Percentiles rank a stretch among this genome's conserved stretches.
Conservation (phyloP, 1,140 invertebrate genomes). For the Cephus cinctus region DNA sequence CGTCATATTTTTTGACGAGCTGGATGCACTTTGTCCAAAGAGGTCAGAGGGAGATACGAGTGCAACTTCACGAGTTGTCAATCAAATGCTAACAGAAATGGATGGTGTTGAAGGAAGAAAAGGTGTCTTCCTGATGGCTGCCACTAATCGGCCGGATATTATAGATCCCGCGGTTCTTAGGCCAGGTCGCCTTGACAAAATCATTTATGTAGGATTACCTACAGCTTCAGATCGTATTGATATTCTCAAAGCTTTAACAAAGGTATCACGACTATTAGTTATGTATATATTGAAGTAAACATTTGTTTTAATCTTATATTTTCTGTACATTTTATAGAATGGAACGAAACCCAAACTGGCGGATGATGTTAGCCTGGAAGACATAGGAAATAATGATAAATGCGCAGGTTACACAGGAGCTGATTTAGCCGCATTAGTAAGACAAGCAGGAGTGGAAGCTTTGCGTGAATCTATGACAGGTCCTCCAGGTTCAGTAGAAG, state of each 20-base stretch:
- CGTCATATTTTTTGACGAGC: constrained; percentile 99
- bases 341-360: constrained; percentile 74
- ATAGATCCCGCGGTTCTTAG: constrained; percentile 94
- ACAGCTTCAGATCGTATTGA: constrained; percentile 75
- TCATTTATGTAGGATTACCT: constrained; percentile 93
- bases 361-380: constrained; percentile 74
- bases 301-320: constrained; percentile 3
- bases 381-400: constrained; percentile 62
- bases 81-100: constrained; percentile 98
- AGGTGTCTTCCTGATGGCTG: constrained; percentile 92
- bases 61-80: constrained; percentile 83
- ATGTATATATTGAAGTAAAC: background rate
- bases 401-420: constrained; percentile 88
- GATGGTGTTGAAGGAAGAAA: constrained; percentile 90
- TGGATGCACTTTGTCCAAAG: constrained; percentile 94
- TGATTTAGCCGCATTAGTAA: constrained; percentile 84
- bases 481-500: constrained; percentile 33
- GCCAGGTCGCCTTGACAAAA: constrained; percentile 92
- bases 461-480: constrained; percentile 66
- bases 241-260: constrained; percentile 89
- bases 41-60: constrained; percentile 75
- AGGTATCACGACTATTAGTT: constrained; percentile 68
- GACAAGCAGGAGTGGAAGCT: constrained; percentile 78
- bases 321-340: constrained; percentile 55
- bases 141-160: constrained; percentile 96